Base-by-base conservation (phyloP, 2,888 invertebrate species). In the Drosophila differens region DNA sequence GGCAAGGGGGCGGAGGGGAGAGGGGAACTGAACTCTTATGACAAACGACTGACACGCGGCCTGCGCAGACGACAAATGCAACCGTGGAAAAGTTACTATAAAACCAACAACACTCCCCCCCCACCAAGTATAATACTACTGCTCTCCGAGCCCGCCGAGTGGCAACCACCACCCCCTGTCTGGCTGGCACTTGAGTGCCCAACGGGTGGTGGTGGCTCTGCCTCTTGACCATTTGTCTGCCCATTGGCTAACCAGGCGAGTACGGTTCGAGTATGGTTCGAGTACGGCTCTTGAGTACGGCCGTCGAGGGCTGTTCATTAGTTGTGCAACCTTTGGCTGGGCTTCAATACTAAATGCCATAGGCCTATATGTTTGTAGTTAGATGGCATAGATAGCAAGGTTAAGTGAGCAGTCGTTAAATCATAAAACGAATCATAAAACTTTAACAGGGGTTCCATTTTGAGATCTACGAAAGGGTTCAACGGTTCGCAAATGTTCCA, bases 11-110 rank as follows among this genome's bases (percentile, higher is more conserved):
- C 22, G 10, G 33, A 4, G n/a, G 22, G 12, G 28, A 32, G 44
- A 28, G 28, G 44, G 25, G 32, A n/a, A 22, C 25, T 30, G 47
- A 47, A 51, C 39, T 70, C 70, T 74, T 82, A 72, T 85, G 85
- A 85, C 86, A 90, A 90, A 85, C 90, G 89, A 86, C 82, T 86
- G 85, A 86, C 85, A 90, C 76, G 89, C 89, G 89, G 87, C 74
- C 75, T 90, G 89, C 89, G 74, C 85, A 85, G 84, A 74, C 90
- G 85, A 85, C 90, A 85, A 85, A 89, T 90, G 82, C 86, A 85
- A 51, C 30, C 79, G 62, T 57, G 51, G 73, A 73, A 79, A 80
- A 81, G 65, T 58, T 63, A 66, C 51, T 61, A 35, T 37, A 52
- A 28, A 33, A 32, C 54, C 30, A 55, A 6, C 49, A 32, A 32